A percentile compares a stretch with the other conserved stretches of the same genome.
phyloP scores from a whole-genome alignment of 2,113 vertebrate species.

The Opisthocomus hoazin region DNA sequence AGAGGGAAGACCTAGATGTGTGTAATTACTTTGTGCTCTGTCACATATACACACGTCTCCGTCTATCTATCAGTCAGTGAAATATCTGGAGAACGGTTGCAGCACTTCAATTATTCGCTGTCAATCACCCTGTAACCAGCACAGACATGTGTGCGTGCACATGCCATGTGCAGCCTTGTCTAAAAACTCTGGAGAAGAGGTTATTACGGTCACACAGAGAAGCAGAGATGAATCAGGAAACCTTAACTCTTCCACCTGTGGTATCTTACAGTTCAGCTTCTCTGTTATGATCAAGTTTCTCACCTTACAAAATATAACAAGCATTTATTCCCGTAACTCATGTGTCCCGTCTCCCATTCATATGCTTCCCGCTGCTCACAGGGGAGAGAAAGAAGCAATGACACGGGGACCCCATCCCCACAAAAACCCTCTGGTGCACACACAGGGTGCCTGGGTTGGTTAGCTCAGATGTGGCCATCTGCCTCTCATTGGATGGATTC shows the following conservation, averaged over 20 bases:
- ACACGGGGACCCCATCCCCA: rapidly evolving
- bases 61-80: neutral
- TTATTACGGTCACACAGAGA: neutral
- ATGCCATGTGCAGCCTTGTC: neutral
- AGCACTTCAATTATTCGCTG: slow-evolving; percentile 1
- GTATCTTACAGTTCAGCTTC: neutral
- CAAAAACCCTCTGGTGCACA: neutral
- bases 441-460: neutral
- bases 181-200: neutral
- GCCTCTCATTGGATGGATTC: neutral
- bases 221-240: neutral
- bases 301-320: neutral
- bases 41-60: neutral
- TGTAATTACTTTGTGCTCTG: neutral
- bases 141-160: neutral
- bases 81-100: neutral
- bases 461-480: neutral
- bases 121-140: neutral
- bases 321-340: neutral
- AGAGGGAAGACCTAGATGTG: neutral
- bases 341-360: rapidly evolving
- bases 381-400: neutral
- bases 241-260: neutral
- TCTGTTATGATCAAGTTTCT: neutral
- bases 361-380: neutral